phyloP scores from a whole-genome alignment of 2,888 invertebrate species.

The Phania funesta region DNA sequence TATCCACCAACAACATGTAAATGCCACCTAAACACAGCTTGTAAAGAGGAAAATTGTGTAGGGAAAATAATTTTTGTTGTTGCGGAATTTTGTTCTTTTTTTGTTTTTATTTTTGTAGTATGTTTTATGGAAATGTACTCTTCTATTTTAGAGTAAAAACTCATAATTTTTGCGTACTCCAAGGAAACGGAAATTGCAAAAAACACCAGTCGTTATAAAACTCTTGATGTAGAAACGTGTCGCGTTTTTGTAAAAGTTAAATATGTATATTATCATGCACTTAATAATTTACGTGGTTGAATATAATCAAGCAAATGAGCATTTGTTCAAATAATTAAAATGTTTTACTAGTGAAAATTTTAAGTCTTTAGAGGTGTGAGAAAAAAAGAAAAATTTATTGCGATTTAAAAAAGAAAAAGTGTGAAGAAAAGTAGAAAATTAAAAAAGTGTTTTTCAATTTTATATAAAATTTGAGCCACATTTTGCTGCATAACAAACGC shows the following conservation, averaged over 20 bases:
- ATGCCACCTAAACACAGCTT: slow-evolving; percentile 62
- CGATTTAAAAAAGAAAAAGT: neutral
- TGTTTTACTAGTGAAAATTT: neutral
- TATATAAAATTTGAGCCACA: neutral
- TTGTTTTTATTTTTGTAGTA: slow-evolving; percentile 42
- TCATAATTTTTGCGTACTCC: slow-evolving; percentile 68
- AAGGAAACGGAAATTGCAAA: slow-evolving; percentile 75
- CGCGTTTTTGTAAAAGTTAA: slow-evolving; percentile 70
- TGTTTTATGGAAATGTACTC: slow-evolving; percentile 43
- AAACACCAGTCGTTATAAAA: slow-evolving; percentile 79
- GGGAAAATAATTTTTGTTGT: slow-evolving; percentile 22
- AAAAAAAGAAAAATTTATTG: neutral
- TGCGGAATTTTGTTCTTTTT: slow-evolving; percentile 8
- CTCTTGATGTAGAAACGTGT: slow-evolving; percentile 79
- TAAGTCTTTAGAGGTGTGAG: neutral
- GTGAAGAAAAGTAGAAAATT: neutral
- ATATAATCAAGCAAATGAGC: neutral
- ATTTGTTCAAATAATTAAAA: slow-evolving; percentile 14
- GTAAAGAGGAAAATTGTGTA: slow-evolving; percentile 43
- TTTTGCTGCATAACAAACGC: neutral
- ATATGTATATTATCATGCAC: neutral
- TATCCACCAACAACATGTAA: slow-evolving; percentile 51
- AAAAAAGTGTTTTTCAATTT: neutral
- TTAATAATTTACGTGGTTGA: slow-evolving; percentile 43
- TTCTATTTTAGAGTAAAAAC: slow-evolving; percentile 60